phyloP scores from a whole-genome alignment of 2,888 invertebrate species.

The Rotaria magnacalcarata region DNA sequence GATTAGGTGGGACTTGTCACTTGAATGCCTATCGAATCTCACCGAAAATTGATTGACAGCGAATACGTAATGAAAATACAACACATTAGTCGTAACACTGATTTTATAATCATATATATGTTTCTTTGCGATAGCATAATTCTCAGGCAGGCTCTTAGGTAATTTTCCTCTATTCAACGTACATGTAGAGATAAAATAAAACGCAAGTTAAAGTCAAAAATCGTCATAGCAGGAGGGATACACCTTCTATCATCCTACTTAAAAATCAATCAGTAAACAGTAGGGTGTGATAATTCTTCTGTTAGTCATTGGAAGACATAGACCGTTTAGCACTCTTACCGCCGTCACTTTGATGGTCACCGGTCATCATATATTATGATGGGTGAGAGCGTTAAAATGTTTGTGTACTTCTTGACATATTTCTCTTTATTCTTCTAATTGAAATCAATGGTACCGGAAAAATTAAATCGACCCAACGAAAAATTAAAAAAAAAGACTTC shows the following conservation, averaged over 20 bases:
- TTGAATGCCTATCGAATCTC: not conserved
- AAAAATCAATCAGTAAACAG: not conserved
- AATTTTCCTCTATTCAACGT: not conserved
- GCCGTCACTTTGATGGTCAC: not conserved
- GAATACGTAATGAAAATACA: not conserved
- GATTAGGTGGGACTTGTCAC: not conserved
- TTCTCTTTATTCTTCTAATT: not conserved
- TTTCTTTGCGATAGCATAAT: not conserved
- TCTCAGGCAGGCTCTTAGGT: not conserved
- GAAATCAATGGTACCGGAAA: not conserved
- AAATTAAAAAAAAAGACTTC: not conserved
- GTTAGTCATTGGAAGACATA: not conserved
- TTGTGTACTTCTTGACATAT: slow-evolving; percentile 8
- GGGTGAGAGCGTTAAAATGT: slow-evolving; percentile 5
- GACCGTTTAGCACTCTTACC: not conserved
- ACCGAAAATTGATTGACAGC: not conserved
- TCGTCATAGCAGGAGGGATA: not conserved
- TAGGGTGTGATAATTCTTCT: not conserved
- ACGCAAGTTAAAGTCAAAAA: not conserved
- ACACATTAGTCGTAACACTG: not conserved
- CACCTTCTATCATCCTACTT: not conserved
- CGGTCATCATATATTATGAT: not conserved
- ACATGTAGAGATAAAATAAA: not conserved
- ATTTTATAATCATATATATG: not conserved
- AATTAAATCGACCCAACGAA: not conserved